Evolutionary conservation across 1,140 invertebrate genomes (phyloP).

Genomic region (Micrasema longulum): DNA sequence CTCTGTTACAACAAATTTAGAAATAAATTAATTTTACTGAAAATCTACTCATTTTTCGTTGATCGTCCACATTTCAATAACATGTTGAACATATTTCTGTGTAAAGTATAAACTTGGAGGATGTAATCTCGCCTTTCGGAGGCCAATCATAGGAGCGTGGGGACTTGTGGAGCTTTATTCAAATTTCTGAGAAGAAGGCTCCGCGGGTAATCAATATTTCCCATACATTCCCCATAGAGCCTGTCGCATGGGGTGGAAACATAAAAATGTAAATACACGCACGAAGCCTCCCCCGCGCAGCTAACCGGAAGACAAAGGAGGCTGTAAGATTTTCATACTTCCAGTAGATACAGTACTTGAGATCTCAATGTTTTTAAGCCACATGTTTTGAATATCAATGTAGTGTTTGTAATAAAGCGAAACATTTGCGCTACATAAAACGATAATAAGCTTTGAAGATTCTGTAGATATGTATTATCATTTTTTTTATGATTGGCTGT

Average conservation of each 20-base stretch:
- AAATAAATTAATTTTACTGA: too few species aligned
- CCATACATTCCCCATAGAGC: conserved; percentile 2
- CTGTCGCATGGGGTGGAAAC: conserved; percentile 18
- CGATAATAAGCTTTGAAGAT: too few species aligned
- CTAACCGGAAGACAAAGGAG: conserved; percentile 47
- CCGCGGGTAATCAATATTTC: conserved; percentile 44
- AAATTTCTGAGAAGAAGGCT: conserved; percentile 26
- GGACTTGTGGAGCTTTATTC: conserved; percentile 29
- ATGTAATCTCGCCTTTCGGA: conserved; percentile 12
- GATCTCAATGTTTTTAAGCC: conserved; percentile 52
- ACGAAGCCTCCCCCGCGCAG: conserved; percentile 26
- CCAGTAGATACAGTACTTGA: conserved; percentile 38
- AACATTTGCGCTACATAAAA: too few species aligned
- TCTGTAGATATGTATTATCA: too few species aligned
- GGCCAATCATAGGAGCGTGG: conserved; percentile 29
- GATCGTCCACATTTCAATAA: too few species aligned
- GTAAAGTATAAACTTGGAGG: too few species aligned
- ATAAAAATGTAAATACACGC: conserved; percentile 44
- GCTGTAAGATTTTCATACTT: conserved; percentile 18
- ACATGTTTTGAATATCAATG: conserved; percentile 50
- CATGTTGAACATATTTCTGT: too few species aligned
- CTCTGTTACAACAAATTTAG: too few species aligned
- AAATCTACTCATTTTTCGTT: too few species aligned
- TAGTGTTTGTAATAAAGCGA: too few species aligned
- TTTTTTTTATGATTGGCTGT: too few species aligned